Base-by-base conservation (phyloP, 2,113 vertebrate species). In the Corvus cornix region DNA sequence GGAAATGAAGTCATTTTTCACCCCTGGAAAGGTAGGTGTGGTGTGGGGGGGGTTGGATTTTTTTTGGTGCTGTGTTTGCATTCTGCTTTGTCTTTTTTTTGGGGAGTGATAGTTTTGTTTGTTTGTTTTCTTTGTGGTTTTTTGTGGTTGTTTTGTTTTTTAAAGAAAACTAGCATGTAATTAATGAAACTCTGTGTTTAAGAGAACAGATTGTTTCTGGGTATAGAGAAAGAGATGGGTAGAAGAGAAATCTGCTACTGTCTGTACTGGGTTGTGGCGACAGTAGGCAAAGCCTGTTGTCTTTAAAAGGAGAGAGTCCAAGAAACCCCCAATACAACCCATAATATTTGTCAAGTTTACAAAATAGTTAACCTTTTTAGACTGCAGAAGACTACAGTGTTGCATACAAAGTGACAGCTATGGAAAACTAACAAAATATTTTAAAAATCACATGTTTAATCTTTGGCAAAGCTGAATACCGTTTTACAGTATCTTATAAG, bases 1-100 rank as follows among this genome's bases (percentile, higher is more conserved):
- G 49, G 99, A 99, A 98, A 99, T 99, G 99, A 99, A 99, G 96
- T 97, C 99, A 2, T 99, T 99, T 98, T 99, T 99, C 92, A 99
- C 99, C 77, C 99, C 99, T 87, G 99, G 99, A 97, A 99, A 99
- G 98, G 99, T 99, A 96, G 3, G 96, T 96, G 16, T 60, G 31
- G 16, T 37, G 3, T 2, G 18, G 37, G 17, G 11, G 5, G 4
- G 5, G 1, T 44, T 28, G 9, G 24, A 2, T 21, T 81, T 13
- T 43, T 43, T 87, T 87, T 78, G 30, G 5, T 60, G 28, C n/a
- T 80, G 4, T 31, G 10, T 37, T 77, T 70, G 14, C 0, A 1
- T 41, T 85, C 43, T 74, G 13, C 7, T 24, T 84, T 82, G 39
- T 21, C 26, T 64, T 27, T 35, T 11, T 21, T 26, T 37, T 37